Conservation (phyloP, 2,888 invertebrate genomes). For the Alsophila aescularia region DNA sequence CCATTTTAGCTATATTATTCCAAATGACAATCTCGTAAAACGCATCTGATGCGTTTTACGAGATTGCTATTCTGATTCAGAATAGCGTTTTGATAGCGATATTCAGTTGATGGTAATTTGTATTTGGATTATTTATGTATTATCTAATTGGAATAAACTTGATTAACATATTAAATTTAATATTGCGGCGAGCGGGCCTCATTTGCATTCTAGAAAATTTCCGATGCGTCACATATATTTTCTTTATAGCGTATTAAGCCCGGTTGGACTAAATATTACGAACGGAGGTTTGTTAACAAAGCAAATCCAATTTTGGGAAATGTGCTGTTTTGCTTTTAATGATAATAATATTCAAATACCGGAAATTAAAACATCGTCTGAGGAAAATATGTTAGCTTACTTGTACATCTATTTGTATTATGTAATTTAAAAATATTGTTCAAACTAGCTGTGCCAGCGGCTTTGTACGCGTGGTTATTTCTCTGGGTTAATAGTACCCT, state of each 20-base stretch:
- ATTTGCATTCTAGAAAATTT: conserved; percentile 27
- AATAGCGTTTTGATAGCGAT: no score
- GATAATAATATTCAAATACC: conserved; percentile 22
- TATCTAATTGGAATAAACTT: conserved; percentile 36
- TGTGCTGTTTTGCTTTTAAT: conserved; percentile 20
- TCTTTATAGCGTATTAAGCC: conserved; percentile 27
- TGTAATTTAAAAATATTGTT: conserved; percentile 10
- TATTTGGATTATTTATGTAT: conserved; percentile 30
- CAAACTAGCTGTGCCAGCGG: no score
- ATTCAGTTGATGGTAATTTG: conserved; percentile 13
- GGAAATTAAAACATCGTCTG: conserved; percentile 24
- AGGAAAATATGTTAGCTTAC: conserved; percentile 3
- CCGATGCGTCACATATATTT: conserved; percentile 25
- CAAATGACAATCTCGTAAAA: no score
- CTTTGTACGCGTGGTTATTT: no score
- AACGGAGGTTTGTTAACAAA: conserved; percentile 13
- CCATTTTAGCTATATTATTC: no score
- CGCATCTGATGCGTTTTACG: no score
- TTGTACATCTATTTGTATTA: conserved; percentile 8
- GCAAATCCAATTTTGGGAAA: conserved; percentile 26
- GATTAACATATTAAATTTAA: conserved; percentile 34
- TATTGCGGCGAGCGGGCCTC: conserved; percentile 4
- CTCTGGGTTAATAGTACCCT: no score
- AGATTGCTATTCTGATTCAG: no score
- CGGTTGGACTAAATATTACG: conserved; percentile 11